These are phyloP conservation scores for Drosophila mayri DNA, from an alignment of 1,140 invertebrate species.

Conservation along the genomic window DNA sequence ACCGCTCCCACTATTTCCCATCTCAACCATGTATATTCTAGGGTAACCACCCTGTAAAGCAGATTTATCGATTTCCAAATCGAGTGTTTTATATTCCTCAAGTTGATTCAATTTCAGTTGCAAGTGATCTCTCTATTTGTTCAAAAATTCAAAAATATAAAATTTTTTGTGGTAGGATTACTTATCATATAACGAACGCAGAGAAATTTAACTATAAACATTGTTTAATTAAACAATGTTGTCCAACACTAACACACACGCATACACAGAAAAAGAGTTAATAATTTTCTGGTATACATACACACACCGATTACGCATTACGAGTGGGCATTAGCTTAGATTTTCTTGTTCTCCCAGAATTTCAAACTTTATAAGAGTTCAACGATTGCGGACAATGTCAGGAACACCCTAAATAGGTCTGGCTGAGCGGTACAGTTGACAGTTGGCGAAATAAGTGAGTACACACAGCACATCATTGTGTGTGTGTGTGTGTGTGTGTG, in stretches of 20 bases:
- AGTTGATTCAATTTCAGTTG: neutral
- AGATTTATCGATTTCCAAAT: neutral
- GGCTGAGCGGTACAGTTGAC: constrained; percentile 33
- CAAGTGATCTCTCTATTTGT: neutral
- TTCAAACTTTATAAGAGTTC: neutral
- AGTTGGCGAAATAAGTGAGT: constrained; percentile 25
- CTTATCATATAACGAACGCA: neutral
- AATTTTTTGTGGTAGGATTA: too few relatives aligned
- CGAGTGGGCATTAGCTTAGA: neutral
- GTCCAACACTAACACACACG: constrained; percentile 14
- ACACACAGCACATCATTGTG: neutral
- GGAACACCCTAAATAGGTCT: neutral
- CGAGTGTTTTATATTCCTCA: too few relatives aligned
- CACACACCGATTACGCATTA: constrained; percentile 28
- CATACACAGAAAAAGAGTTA: constrained; percentile 8
- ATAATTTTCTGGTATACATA: constrained; percentile 33
- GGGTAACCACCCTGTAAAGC: neutral
- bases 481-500: neutral
- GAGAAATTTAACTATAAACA: neutral
- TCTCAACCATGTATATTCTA: neutral
- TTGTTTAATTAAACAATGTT: neutral
- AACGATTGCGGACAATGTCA: neutral
- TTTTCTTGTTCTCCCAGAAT: neutral
- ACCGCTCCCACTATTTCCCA: neutral
- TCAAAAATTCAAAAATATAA: neutral